Evolutionary conservation across 1,140 invertebrate species (phyloP), one percentile per base, ranked within the genome.

Genomic region (Heterodera carotae): DNA sequence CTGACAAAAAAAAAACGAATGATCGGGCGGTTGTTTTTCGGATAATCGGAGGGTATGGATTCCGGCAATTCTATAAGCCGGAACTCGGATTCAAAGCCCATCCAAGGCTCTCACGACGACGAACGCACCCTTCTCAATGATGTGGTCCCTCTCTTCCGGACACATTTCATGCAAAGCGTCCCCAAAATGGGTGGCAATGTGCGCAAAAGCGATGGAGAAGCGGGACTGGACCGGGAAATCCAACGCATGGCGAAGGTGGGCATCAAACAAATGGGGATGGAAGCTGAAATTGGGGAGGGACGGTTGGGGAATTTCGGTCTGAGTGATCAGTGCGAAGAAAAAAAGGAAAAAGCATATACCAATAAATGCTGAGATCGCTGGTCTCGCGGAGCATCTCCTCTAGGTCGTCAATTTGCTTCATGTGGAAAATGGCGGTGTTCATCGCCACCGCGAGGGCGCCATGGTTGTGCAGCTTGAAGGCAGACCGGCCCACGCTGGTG

Each of bases 381-480:
- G 94, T 96, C 89, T 99, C 96, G 2, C 93, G 92, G 76, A 99
- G 90, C 87, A 98, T 93, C 88, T 98, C 95, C 89, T 98, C 96
- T n/a, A 99, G 90, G 89, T 94, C 94, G 87, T 99, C 97, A 18
- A 99, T 95, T 92, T 98, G 95, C 89, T 96, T 96, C 0, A 96
- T 95, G 87, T 99, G 97, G 87, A 98, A 99, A 56, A 94, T 91
- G 85, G 97, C 92, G 15, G 94, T 96, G 88, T 99, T 98, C 88
- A 99, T 92, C 75, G 97, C 92, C 64, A 92, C 92, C 18, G 94
- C 94, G 15, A 99, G 88, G 82, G 94, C 93, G 83, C 92, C 91
- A 83, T 97, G 92, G 83, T 96, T 94, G n/a, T 91, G 91, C 3
- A 98, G 90, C 85, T 91, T 91, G 76, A 98, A 90, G 60, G 91